These are phyloP conservation scores for Keiferia lycopersicella DNA, from an alignment of 2,888 invertebrate genomes.

Conservation along the genomic window DNA sequence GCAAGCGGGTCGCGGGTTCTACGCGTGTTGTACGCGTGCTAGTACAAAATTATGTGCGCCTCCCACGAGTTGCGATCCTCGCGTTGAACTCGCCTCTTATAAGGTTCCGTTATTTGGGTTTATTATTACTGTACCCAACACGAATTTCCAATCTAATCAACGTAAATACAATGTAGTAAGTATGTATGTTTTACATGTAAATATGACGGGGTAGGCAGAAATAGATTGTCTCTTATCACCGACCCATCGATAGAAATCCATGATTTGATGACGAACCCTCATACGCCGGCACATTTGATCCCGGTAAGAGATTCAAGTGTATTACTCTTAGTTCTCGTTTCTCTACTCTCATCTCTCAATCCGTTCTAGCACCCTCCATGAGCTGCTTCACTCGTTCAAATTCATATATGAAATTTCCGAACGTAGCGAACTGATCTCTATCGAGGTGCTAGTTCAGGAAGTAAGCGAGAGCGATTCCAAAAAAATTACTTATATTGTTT, in stretches of 20 bases:
- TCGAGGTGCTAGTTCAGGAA: neutral
- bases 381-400: neutral
- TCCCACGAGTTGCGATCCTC: no score
- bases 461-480: neutral
- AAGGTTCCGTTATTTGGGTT: no score
- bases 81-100: no score
- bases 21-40: no score
- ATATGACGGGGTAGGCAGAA: no score
- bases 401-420: slow-evolving; percentile 7
- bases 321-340: neutral
- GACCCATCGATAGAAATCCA: neutral
- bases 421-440: neutral
- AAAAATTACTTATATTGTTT: no score
- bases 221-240: neutral
- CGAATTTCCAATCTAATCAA: no score
- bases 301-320: slow-evolving; percentile 6
- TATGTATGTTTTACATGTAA: no score
- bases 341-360: neutral
- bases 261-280: neutral
- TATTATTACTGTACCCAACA: no score
- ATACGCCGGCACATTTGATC: neutral
- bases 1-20: no score
- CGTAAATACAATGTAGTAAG: no score
- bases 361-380: neutral
- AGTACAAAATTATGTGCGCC: no score